phyloP scores from a whole-genome alignment of 2,113 vertebrate species.

The Nycticryphes semicollaris region DNA sequence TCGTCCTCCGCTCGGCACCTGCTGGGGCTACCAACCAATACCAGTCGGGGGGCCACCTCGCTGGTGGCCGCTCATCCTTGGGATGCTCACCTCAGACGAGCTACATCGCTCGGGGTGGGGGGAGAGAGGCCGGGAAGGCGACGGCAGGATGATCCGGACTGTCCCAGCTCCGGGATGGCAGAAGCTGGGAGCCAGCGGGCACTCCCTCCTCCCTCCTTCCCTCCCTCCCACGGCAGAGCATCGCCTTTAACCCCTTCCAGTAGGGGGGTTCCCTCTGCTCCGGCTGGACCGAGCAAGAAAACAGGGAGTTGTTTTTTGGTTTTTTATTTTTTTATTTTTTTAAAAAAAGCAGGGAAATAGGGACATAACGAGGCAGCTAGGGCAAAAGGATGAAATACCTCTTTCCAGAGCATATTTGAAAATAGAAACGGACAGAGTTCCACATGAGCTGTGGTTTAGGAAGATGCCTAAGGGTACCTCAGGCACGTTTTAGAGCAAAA shows the following conservation, averaged over 20 bases:
- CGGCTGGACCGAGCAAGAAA: not conserved
- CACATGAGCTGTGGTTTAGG: fast-evolving
- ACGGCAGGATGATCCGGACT: not conserved
- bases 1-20: slow-evolving; percentile 75
- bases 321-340: too few species aligned
- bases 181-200: not conserved
- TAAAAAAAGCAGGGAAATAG: not conserved
- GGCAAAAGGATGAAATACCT: too few species aligned
- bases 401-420: fast-evolving
- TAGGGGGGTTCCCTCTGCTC: not conserved
- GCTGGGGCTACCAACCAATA: not conserved
- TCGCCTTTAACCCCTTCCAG: slow-evolving; percentile 68
- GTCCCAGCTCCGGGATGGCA: not conserved
- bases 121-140: not conserved
- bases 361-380: not conserved
- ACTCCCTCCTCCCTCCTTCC: not conserved
- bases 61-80: not conserved
- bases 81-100: not conserved
- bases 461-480: fast-evolving
- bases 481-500: fast-evolving
- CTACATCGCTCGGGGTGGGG: not conserved
- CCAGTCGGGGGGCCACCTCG: not conserved
- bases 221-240: slow-evolving; percentile 36
- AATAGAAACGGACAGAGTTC: fast-evolving
- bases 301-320: not conserved